Evolutionary conservation across 2,888 invertebrate genomes (phyloP).

Genomic region (Apomyelois bistriatella): DNA sequence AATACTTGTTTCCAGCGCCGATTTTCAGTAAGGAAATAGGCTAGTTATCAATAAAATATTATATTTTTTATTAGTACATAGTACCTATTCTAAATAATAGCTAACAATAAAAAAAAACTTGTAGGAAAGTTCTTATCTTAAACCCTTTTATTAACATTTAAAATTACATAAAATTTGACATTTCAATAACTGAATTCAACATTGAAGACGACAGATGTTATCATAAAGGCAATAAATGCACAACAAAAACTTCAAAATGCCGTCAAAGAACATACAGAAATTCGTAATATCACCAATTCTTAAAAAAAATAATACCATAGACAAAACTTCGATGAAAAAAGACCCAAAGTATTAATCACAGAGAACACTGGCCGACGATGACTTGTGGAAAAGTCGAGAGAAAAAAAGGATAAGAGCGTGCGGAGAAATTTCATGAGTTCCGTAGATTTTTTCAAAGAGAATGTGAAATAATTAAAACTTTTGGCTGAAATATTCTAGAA

Average conservation of each 20-base stretch:
- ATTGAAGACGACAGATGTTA: slow-evolving; percentile 18
- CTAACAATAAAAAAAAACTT: neutral
- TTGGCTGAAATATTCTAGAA: too few species aligned
- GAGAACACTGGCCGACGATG: slow-evolving; percentile 62
- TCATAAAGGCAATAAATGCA: slow-evolving; percentile 20
- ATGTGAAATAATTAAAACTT: too few species aligned
- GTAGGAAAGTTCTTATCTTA: neutral
- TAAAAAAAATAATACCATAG: slow-evolving; percentile 34
- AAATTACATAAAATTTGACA: neutral
- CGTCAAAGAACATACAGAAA: slow-evolving; percentile 20
- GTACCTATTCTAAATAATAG: too few species aligned
- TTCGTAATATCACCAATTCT: slow-evolving; percentile 22
- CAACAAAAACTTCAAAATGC: slow-evolving; percentile 16
- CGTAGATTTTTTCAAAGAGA: neutral
- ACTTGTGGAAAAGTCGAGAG: slow-evolving; percentile 59
- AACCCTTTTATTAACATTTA: neutral
- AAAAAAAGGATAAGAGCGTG: slow-evolving; percentile 31
- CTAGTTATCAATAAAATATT: too few species aligned
- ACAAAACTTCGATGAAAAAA: slow-evolving; percentile 32
- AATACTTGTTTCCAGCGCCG: too few species aligned
- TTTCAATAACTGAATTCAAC: slow-evolving; percentile 8
- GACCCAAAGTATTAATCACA: slow-evolving; percentile 64
- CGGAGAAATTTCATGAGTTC: neutral
- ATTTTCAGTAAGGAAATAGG: too few species aligned
- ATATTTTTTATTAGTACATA: too few species aligned